Conservation (phyloP, 2,797 vertebrate species). For the Rhinella marina region DNA sequence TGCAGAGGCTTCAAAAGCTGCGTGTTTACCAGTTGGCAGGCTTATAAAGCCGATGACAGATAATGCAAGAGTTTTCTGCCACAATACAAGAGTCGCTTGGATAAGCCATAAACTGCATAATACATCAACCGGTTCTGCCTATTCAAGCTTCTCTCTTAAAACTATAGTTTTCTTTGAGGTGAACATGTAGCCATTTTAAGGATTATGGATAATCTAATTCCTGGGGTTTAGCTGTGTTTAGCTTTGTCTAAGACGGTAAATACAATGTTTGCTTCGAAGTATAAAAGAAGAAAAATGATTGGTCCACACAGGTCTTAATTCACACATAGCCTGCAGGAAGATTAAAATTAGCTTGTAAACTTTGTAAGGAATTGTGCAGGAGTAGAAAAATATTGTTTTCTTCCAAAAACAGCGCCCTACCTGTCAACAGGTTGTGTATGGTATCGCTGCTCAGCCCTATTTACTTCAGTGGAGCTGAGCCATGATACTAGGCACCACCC, state of each 20-base stretch:
- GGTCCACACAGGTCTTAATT: background rate
- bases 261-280: background rate
- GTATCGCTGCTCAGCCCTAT: too few species aligned
- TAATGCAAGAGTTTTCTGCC: slow-evolving; percentile 25
- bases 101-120: background rate
- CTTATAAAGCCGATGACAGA: slow-evolving; percentile 58
- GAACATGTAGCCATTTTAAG: background rate
- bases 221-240: background rate
- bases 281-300: background rate
- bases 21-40: slow-evolving; percentile 59
- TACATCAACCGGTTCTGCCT: background rate
- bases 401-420: too few species aligned
- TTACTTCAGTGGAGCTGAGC: too few species aligned
- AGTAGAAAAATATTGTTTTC: too few species aligned
- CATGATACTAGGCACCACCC: too few species aligned
- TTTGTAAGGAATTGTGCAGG: too few species aligned
- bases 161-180: background rate
- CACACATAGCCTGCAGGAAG: background rate
- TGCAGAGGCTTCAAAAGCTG: slow-evolving; percentile 79
- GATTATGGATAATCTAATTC: background rate
- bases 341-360: background rate
- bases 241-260: background rate
- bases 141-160: slow-evolving; percentile 11
- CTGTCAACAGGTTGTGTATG: too few species aligned
- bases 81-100: slow-evolving; percentile 10